A percentile compares a stretch with the other conserved stretches of the same genome.
These are phyloP conservation scores for Drosophila pseudoananassae DNA, from an alignment of 1,140 invertebrate genomes.

Conservation along the genomic window DNA sequence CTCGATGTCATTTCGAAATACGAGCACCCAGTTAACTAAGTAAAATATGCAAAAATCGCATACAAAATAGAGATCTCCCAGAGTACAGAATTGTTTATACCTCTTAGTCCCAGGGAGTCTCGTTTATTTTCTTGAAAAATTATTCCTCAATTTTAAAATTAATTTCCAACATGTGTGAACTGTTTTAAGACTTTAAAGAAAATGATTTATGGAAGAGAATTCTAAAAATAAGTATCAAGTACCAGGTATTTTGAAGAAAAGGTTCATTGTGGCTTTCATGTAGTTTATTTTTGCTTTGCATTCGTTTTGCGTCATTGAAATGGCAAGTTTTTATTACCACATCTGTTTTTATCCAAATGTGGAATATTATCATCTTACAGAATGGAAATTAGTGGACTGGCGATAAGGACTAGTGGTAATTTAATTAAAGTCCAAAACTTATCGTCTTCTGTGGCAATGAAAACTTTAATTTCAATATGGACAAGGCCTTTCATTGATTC, in stretches of 20 bases:
- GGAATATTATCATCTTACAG: constrained; percentile 6
- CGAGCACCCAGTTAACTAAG: constrained; percentile 13
- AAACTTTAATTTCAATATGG: too few species aligned
- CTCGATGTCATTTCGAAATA: constrained; percentile 27
- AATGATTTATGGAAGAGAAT: constrained; percentile 18
- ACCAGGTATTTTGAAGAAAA: constrained; percentile 14
- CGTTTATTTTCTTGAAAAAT: neutral
- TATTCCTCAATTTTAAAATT: neutral
- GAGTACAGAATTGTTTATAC: constrained; percentile 13
- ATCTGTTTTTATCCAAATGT: constrained; percentile 28
- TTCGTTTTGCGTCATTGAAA: constrained; percentile 32
- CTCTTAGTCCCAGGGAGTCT: constrained; percentile 9
- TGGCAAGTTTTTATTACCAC: constrained; percentile 37
- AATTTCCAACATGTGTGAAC: neutral
- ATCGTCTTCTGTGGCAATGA: constrained; percentile 1
- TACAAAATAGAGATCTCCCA: constrained; percentile 8
- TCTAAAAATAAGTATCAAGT: constrained; percentile 35
- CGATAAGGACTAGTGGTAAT: constrained; percentile 26
- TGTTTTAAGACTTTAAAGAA: neutral
- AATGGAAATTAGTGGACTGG: neutral
- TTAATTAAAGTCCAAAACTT: constrained; percentile 21
- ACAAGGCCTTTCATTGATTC: neutral
- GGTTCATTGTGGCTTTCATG: constrained; percentile 27
- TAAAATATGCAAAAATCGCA: constrained; percentile 47
- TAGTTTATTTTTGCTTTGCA: constrained; percentile 23